Conservation (phyloP, 2,797 vertebrate species). For the Acanthiza pusilla region DNA sequence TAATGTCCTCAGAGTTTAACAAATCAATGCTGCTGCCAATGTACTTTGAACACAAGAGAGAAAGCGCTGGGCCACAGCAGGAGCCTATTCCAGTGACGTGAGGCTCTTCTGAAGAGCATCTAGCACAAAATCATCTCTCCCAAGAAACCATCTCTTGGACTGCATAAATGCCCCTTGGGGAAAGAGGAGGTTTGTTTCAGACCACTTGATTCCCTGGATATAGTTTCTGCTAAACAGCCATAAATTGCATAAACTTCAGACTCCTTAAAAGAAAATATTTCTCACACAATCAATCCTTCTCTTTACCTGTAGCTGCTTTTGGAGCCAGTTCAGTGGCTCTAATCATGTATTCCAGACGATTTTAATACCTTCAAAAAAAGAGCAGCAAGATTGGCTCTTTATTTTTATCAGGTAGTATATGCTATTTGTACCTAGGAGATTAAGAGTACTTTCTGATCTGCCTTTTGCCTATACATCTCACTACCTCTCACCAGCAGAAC, state of each 20-base stretch:
- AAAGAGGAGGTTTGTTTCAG: neutral
- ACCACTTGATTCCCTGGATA: neutral
- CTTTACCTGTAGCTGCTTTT: neutral
- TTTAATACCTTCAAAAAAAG: neutral
- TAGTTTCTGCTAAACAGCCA: neutral
- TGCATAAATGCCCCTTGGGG: neutral
- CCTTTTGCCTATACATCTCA: neutral
- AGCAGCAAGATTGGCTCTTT: neutral
- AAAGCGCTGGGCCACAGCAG: neutral
- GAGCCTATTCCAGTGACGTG: neutral
- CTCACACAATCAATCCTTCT: neutral
- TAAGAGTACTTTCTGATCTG: neutral
- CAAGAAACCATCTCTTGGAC: neutral
- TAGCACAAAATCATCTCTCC: neutral
- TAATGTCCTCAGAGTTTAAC: neutral
- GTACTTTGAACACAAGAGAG: neutral
- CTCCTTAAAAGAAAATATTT: neutral
- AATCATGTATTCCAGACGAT: neutral
- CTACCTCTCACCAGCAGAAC: fast-evolving
- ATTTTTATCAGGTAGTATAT: neutral
- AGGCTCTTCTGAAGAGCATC: neutral
- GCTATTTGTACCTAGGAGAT: neutral
- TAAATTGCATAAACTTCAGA: neutral
- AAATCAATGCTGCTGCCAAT: neutral
- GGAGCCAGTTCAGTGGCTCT: neutral